Conservation (phyloP, 1,140 invertebrate genomes). For the Bombus ignitus region DNA sequence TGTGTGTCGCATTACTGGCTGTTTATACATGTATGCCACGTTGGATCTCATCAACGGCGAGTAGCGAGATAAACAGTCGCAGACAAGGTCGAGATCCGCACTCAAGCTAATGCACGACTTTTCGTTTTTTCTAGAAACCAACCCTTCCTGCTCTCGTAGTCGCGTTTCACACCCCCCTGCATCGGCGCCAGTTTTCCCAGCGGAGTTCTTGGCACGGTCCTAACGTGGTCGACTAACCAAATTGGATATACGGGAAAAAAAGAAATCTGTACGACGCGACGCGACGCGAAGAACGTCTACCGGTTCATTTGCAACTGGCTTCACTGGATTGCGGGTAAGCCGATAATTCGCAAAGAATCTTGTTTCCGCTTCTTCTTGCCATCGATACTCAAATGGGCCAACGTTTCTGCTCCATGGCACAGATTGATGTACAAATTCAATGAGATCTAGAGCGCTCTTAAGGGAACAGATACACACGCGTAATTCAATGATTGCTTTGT, state of each 20-base stretch:
- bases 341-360: background rate
- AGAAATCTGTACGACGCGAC: background rate
- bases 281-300: background rate
- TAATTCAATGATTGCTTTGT: background rate
- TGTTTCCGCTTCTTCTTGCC: too few relatives aligned
- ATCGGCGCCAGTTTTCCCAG: background rate
- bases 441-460: background rate
- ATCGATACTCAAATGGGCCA: too few relatives aligned
- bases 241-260: slow-evolving; percentile 30
- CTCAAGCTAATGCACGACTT: slow-evolving; percentile 45
- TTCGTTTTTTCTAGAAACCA: slow-evolving; percentile 36
- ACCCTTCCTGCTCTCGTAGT: background rate
- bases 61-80: slow-evolving; percentile 58
- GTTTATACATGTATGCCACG: slow-evolving; percentile 14
- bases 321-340: background rate
- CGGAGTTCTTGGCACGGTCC: background rate
- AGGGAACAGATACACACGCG: background rate
- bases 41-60: slow-evolving; percentile 46
- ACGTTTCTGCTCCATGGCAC: too few relatives aligned
- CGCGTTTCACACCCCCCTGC: slow-evolving; percentile 14
- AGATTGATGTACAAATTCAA: background rate
- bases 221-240: background rate
- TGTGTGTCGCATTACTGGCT: slow-evolving; percentile 21
- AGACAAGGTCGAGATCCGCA: slow-evolving; percentile 28
- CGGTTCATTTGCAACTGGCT: background rate